Conservation (phyloP, 2,113 vertebrate genomes). For the Bucco capensis region DNA sequence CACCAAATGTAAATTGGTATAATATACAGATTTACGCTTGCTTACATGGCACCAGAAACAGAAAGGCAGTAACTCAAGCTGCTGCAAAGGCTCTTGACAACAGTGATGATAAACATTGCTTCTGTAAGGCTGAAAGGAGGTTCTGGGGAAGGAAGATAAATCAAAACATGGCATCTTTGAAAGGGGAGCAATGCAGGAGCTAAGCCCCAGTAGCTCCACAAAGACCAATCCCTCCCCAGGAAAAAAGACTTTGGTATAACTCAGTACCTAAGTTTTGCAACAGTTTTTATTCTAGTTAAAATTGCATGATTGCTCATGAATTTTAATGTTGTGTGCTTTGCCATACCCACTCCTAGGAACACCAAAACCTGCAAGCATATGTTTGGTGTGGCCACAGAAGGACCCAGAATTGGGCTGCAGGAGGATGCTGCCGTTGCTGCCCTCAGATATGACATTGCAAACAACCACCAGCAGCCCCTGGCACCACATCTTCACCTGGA, state of each 20-base stretch:
- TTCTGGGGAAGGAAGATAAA: neutral
- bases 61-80: slow-evolving; percentile 22
- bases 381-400: neutral
- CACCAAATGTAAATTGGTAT: neutral
- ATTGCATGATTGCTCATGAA: neutral
- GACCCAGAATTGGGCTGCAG: rapidly evolving
- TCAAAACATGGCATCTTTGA: neutral
- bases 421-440: neutral
- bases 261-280: neutral
- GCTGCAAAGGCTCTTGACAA: neutral
- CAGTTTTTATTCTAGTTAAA: neutral
- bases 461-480: neutral
- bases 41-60: neutral
- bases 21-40: neutral
- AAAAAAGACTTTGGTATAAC: neutral
- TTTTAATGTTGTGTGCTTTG: neutral
- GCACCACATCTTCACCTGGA: no score
- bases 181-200: neutral
- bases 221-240: neutral
- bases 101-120: neutral
- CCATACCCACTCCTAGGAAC: neutral
- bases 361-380: neutral
- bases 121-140: slow-evolving; percentile 7
- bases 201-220: neutral
- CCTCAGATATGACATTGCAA: neutral